phyloP scores from a whole-genome alignment of 2,113 vertebrate genomes.

The Indicator indicator region DNA sequence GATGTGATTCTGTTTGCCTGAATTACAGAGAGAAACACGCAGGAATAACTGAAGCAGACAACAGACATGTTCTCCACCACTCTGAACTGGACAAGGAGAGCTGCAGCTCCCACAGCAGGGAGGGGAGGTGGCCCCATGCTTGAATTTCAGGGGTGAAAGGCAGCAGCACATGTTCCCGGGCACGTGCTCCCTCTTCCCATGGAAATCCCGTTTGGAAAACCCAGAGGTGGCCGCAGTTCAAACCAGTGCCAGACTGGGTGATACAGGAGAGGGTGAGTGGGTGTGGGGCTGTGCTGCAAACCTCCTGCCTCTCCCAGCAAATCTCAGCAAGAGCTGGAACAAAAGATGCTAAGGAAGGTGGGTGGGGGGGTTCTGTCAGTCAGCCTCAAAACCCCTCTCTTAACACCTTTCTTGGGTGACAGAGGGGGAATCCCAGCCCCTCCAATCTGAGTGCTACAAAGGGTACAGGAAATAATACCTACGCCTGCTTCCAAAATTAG shows the following conservation, averaged over 20 bases:
- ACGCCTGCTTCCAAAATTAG: conserved; percentile 34
- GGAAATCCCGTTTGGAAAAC: conserved; percentile 48
- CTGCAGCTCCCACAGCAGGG: neutral
- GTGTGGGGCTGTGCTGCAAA: neutral
- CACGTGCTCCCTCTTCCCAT: neutral
- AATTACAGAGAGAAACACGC: neutral
- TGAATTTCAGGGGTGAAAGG: neutral
- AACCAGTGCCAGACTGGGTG: neutral
- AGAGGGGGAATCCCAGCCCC: conserved; percentile 37
- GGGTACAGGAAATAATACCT: neutral
- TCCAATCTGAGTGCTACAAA: fast-evolving
- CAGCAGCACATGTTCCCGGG: neutral
- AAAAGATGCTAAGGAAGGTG: neutral
- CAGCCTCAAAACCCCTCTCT: neutral
- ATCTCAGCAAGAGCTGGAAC: neutral
- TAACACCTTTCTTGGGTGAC: neutral
- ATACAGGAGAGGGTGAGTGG: neutral
- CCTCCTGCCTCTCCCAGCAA: neutral
- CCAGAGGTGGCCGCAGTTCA: neutral
- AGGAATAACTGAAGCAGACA: neutral
- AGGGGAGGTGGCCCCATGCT: fast-evolving
- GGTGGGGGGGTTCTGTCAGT: neutral
- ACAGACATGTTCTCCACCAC: neutral
- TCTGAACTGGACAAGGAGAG: neutral
- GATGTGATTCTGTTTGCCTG: neutral